phyloP scores from a whole-genome alignment of 2,113 vertebrate genomes.

The Cynocephalus volans region DNA sequence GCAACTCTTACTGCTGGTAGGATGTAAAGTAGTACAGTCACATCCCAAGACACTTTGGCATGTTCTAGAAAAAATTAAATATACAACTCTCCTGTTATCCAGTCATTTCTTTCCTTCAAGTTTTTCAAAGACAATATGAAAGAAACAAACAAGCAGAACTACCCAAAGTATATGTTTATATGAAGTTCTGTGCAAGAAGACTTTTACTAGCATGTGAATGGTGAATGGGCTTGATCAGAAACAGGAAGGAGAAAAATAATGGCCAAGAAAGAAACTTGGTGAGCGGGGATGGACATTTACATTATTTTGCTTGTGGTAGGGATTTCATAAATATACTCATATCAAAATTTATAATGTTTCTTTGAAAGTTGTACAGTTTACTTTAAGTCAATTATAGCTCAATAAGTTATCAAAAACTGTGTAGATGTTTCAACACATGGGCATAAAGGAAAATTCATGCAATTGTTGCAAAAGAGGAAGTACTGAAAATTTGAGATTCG shows the following conservation, averaged over 20 bases:
- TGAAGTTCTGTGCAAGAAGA: neutral
- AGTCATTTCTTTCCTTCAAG: neutral
- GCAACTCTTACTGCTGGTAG: neutral
- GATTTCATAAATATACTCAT: neutral
- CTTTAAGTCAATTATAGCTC: neutral
- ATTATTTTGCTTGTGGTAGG: neutral
- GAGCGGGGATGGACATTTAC: neutral
- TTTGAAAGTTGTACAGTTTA: neutral
- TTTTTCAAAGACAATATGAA: neutral
- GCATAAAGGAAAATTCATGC: neutral
- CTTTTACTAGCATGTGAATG: neutral
- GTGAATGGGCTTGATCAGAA: neutral
- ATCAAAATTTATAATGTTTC: conserved; percentile 8
- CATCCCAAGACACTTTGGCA: neutral
- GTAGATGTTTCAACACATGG: neutral
- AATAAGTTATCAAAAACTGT: neutral
- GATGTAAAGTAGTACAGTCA: conserved; percentile 1
- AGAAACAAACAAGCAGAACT: neutral
- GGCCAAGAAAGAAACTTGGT: conserved; percentile 9
- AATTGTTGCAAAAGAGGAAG: neutral
- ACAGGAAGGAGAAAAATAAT: neutral
- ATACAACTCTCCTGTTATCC: neutral
- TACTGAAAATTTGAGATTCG: neutral
- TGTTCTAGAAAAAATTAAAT: neutral
- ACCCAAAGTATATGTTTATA: neutral